Evolutionary conservation across 2,888 invertebrate species (phyloP), one percentile per base, ranked within the genome.

Genomic region (Platerodrilus igneus): DNA sequence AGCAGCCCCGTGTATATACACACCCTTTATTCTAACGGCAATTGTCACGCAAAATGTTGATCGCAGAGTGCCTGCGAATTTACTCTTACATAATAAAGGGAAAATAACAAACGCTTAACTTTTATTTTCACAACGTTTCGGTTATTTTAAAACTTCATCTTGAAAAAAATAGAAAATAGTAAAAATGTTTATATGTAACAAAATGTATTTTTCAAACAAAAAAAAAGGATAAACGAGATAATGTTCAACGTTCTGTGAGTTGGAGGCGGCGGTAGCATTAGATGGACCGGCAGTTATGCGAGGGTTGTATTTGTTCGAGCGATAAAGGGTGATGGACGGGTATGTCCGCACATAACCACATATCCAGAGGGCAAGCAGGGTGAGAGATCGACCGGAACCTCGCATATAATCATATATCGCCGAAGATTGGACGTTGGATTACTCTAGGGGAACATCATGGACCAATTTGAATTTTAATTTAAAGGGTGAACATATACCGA

Each of bases 391-490:
- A 67, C 65, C 67, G 64, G 64, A 66, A 67, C 66, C 58, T 60
- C 54, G 63, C 59, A 53, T 61, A 67, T 67, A 65, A 67, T 65
- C 67, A 63, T 68, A 67, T 63, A 68, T 68, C 66, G 67, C 62
- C 64, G 66, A 67, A 67, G 67, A 67, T 68, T 67, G 68, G 66
- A 67, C 66, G 58, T 57, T 51, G 62, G 64, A 65, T 64, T 64
- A 61, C 59, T 51, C 38, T 42, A 49, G 52, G 54, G 57, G 56
- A 51, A 52, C 56, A 57, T 61, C 52, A 56, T 56, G 59, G 60
- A 64, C n/a, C 66, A 66, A 67, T 67, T 67, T 67, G 67, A 67
- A 67, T 67, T 67, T 67, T 66, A 67, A 67, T 67, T 67, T 66
- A 67, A 64, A 63, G 63, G 58, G 60, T 64, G 62, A 60, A 63